Conservation (phyloP, 64 coral and sea anemone genomes). For the Stichodactyla mertensii region DNA sequence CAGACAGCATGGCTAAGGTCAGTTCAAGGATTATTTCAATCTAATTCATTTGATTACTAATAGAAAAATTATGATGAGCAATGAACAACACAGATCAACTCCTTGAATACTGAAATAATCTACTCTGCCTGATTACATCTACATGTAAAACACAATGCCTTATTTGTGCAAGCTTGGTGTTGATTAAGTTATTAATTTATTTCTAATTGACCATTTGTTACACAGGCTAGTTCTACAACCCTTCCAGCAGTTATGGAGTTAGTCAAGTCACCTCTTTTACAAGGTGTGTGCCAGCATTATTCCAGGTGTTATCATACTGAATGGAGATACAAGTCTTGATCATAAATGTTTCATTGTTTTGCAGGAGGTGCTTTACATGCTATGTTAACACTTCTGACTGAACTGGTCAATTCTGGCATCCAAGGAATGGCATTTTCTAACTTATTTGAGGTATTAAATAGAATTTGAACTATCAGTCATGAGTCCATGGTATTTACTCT, state of each 20-base stretch:
- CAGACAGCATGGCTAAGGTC: conserved; percentile 54
- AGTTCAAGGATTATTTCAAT: background rate
- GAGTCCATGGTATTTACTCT: too few relatives aligned
- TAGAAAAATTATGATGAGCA: too few relatives aligned
- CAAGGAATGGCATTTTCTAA: conserved; percentile 82
- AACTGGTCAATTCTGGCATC: conserved; percentile 83
- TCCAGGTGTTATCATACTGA: too few relatives aligned
- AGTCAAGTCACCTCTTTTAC: conserved; percentile 85
- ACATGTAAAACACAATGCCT: too few relatives aligned
- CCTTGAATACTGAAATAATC: too few relatives aligned
- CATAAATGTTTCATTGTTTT: background rate
- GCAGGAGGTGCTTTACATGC: conserved; percentile 87
- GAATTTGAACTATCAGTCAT: too few relatives aligned
- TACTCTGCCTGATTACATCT: too few relatives aligned
- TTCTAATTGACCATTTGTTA: background rate
- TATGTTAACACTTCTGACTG: conserved; percentile 80
- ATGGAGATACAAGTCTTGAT: too few relatives aligned
- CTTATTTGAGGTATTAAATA: conserved; percentile 75
- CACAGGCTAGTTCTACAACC: conserved; percentile 71
- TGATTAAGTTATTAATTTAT: too few relatives aligned
- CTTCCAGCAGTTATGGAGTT: conserved; percentile 81
- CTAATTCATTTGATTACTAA: too few relatives aligned
- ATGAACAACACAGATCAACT: too few relatives aligned
- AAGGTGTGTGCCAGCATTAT: conserved; percentile 51
- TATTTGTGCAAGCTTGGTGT: too few relatives aligned